phyloP scores from a whole-genome alignment of 2,888 invertebrate species.

The Agriopis leucophaearia region DNA sequence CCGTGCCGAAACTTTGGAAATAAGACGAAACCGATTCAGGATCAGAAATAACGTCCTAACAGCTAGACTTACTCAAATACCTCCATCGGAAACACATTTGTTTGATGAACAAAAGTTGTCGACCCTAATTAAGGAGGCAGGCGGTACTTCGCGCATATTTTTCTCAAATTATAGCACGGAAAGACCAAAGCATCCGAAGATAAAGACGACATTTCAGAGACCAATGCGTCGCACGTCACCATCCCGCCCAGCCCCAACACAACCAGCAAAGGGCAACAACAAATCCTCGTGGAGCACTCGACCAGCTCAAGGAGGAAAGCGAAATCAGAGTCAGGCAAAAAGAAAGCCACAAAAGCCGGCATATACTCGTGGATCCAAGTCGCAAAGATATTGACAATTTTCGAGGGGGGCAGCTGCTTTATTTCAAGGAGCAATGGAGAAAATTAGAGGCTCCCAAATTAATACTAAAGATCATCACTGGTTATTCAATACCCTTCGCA shows the following conservation, averaged over 20 bases:
- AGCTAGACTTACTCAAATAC: too few species aligned
- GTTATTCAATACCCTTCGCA: conserved; percentile 38
- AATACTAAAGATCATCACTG: conserved; percentile 33
- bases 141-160: not conserved
- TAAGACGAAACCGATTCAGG: too few species aligned
- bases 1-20: too few species aligned
- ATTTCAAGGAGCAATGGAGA: conserved; percentile 7
- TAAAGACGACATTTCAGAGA: not conserved
- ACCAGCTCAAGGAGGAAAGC: not conserved
- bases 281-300: not conserved
- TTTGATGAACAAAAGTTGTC: not conserved
- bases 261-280: not conserved
- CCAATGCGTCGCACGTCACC: not conserved
- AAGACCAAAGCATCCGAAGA: not conserved
- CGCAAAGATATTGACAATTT: conserved; percentile 23
- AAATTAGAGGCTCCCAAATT: conserved; percentile 10
- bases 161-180: not conserved
- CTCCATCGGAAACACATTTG: not conserved
- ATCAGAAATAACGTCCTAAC: too few species aligned
- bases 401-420: conserved; percentile 21
- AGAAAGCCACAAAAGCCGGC: not conserved
- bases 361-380: not conserved
- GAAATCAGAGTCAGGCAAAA: not conserved
- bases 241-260: not conserved
- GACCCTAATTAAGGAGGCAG: not conserved